These are phyloP conservation scores for Aphelinus atriplicis DNA, from an alignment of 1,140 invertebrate genomes.

Conservation along the genomic window DNA sequence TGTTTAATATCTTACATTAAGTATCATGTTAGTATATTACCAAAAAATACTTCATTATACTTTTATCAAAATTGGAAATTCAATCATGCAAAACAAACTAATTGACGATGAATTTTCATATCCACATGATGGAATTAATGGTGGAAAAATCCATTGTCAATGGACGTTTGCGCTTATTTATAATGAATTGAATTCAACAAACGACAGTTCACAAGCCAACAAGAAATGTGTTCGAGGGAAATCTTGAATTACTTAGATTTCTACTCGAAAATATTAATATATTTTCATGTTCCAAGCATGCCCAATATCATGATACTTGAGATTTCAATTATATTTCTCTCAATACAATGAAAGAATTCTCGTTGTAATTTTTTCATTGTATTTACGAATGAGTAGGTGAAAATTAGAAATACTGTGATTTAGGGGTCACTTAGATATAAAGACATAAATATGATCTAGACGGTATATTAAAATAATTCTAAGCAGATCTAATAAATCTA, in stretches of 20 bases:
- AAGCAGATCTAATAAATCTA: conserved; percentile 28
- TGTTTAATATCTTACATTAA: conserved; percentile 17
- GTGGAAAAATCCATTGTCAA: conserved; percentile 31
- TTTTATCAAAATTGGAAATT: conserved; percentile 18
- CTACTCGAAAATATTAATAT: conserved; percentile 2
- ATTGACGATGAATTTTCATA: conserved; percentile 27
- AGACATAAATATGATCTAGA: conserved; percentile 26
- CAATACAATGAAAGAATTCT: conserved; percentile 22
- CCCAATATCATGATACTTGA: background rate
- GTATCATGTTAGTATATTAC: conserved; percentile 32
- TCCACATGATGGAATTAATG: background rate
- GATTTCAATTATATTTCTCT: background rate
- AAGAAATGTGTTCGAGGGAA: background rate
- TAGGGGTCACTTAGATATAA: conserved; percentile 7
- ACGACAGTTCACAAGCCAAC: conserved; percentile 14
- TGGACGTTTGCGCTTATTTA: conserved; percentile 5
- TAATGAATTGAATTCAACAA: conserved; percentile 23
- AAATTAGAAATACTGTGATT: background rate
- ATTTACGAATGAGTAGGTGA: background rate
- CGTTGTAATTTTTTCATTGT: conserved; percentile 2
- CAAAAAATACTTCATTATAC: conserved; percentile 22
- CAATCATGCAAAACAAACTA: conserved; percentile 35
- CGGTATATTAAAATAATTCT: conserved; percentile 29
- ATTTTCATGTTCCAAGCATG: conserved; percentile 23
- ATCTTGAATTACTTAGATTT: background rate